These are phyloP conservation scores for Herpetotheres cachinnans DNA, from an alignment of 2,113 vertebrate genomes.

Conservation along the genomic window DNA sequence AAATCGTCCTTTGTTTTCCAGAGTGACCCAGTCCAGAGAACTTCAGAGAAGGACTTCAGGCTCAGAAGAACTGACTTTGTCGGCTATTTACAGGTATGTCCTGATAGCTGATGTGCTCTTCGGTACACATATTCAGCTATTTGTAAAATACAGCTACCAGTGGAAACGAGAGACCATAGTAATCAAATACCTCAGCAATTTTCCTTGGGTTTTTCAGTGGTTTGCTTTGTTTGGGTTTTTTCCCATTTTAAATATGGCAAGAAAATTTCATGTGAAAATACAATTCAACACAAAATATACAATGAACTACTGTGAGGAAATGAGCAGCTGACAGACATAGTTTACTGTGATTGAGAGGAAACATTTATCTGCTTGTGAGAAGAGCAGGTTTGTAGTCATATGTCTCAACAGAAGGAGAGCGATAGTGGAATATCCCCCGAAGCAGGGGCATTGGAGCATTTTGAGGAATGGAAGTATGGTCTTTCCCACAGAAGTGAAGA, in stretches of 20 bases:
- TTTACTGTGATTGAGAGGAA: conserved; percentile 33
- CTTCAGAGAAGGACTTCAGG: not conserved
- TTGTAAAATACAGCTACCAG: not conserved
- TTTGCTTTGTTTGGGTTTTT: not conserved
- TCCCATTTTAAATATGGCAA: not conserved
- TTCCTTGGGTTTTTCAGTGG: not conserved
- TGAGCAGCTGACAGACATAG: conserved; percentile 20
- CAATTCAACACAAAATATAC: not conserved
- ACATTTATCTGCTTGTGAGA: conserved; percentile 19
- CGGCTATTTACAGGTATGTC: not conserved
- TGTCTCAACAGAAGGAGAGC: conserved; percentile 59
- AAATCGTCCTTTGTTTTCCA: not conserved
- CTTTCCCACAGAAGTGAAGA: not conserved
- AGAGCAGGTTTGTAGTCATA: conserved; percentile 53
- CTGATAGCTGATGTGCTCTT: not conserved
- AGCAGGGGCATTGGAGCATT: conserved; percentile 10
- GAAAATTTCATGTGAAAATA: not conserved
- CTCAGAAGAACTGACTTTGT: not conserved
- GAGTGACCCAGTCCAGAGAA: not conserved
- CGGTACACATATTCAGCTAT: not conserved
- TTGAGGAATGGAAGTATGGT: not conserved
- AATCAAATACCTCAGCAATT: not conserved
- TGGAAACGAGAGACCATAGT: fast-evolving
- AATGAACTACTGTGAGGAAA: not conserved
- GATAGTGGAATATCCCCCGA: not conserved